phyloP scores from a whole-genome alignment of 2,797 vertebrate species.

The Ciconia nigra region DNA sequence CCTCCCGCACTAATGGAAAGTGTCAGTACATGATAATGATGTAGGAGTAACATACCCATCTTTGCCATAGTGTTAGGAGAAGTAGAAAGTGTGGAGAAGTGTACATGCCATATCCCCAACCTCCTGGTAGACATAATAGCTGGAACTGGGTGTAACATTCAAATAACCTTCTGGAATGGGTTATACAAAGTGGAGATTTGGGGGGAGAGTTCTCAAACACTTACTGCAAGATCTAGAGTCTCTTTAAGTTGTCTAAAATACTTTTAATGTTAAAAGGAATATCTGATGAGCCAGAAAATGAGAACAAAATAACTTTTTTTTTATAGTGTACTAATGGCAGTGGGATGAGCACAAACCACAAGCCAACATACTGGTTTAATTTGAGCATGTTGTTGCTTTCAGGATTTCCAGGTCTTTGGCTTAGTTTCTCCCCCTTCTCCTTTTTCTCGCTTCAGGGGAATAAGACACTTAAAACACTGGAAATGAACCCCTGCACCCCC shows the following conservation, averaged over 20 bases:
- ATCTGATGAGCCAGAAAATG: neutral
- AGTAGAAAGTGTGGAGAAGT: neutral
- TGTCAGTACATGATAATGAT: neutral
- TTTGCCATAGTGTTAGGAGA: neutral
- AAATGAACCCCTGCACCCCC: conserved; percentile 87
- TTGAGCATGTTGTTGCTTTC: neutral
- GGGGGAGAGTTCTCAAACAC: neutral
- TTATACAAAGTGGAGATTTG: neutral
- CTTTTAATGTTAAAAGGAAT: neutral
- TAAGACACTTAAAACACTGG: conserved; percentile 80
- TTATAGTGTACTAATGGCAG: neutral
- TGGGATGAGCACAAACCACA: neutral
- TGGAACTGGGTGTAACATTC: neutral
- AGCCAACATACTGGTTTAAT: neutral
- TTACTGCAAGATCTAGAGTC: neutral
- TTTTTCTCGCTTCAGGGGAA: conserved; percentile 67
- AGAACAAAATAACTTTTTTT: neutral
- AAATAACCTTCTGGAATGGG: neutral
- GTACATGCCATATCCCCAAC: neutral
- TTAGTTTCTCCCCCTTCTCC: neutral
- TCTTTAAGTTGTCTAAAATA: neutral
- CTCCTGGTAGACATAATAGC: neutral
- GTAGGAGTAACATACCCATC: rapidly evolving
- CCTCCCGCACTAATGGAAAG: neutral
- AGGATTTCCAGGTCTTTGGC: neutral